A percentile compares a stretch with the other conserved stretches of the same genome.
phyloP scores from a whole-genome alignment of 2,888 invertebrate genomes.

The Eilema depressum region DNA sequence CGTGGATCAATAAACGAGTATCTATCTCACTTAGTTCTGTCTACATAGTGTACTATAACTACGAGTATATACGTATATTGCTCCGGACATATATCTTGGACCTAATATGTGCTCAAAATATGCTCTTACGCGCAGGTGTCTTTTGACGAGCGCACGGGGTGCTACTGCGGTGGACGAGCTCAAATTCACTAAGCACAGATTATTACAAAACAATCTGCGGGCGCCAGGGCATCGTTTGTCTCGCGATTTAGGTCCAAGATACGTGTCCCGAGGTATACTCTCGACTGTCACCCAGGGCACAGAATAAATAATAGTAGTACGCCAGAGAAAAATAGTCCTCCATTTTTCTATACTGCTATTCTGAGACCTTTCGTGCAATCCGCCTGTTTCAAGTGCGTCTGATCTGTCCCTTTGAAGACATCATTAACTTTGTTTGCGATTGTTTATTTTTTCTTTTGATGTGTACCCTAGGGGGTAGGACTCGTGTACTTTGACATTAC shows the following conservation, averaged over 20 bases:
- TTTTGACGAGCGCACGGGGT: no score
- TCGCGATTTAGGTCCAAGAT: no score
- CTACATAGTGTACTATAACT: neutral
- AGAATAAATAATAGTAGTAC: no score
- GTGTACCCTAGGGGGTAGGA: neutral
- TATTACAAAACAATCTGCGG: no score
- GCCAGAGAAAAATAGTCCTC: neutral
- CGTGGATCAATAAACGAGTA: constrained; percentile 43
- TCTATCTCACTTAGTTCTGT: constrained; percentile 2
- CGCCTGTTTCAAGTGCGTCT: neutral
- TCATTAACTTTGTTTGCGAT: neutral
- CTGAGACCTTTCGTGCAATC: neutral
- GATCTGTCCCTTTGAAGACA: neutral
- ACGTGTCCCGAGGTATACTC: no score
- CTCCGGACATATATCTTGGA: no score
- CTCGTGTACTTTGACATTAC: neutral
- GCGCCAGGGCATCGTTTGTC: no score
- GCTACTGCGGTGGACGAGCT: no score
- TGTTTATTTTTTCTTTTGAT: neutral
- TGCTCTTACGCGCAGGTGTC: no score
- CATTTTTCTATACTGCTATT: neutral
- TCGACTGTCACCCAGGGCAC: neutral
- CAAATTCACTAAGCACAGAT: no score
- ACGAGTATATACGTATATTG: no score
- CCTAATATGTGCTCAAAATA: no score